Conservation (phyloP, 2,888 invertebrate species). For the Argyresthia goedartella region DNA sequence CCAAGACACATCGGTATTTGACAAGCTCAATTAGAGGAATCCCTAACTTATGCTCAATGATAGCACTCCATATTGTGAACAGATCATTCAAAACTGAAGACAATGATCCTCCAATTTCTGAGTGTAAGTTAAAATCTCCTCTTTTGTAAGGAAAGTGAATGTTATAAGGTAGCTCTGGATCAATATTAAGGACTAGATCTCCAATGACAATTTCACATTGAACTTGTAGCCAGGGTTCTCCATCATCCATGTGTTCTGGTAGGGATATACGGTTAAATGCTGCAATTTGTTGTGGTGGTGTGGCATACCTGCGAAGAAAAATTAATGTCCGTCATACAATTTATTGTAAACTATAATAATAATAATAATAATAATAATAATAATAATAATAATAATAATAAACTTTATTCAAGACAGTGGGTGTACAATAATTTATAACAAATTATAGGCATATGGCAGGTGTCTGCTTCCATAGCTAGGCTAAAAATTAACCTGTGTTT, state of each 20-base stretch:
- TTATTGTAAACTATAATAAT: too few species aligned
- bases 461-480: too few species aligned
- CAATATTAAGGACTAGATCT: constrained; percentile 81
- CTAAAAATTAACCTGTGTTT: too few species aligned
- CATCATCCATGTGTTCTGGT: constrained; percentile 74
- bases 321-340: too few species aligned
- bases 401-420: too few species aligned
- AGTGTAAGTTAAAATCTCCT: constrained; percentile 90
- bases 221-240: constrained; percentile 74
- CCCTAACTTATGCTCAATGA: constrained; percentile 81
- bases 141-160: constrained; percentile 91
- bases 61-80: constrained; percentile 89
- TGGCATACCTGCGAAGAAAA: constrained; percentile 69
- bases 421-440: too few species aligned
- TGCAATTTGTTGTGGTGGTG: constrained; percentile 90
- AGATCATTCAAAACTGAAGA: constrained; percentile 87
- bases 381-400: too few species aligned
- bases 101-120: constrained; percentile 87
- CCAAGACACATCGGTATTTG: constrained; percentile 87
- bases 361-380: too few species aligned
- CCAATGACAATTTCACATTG: constrained; percentile 79
- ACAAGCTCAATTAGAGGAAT: constrained; percentile 79
- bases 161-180: constrained; percentile 81
- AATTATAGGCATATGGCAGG: too few species aligned
- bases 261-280: constrained; percentile 86